Conservation (phyloP, 2,797 vertebrate genomes). For the Ispidina lecontei region DNA sequence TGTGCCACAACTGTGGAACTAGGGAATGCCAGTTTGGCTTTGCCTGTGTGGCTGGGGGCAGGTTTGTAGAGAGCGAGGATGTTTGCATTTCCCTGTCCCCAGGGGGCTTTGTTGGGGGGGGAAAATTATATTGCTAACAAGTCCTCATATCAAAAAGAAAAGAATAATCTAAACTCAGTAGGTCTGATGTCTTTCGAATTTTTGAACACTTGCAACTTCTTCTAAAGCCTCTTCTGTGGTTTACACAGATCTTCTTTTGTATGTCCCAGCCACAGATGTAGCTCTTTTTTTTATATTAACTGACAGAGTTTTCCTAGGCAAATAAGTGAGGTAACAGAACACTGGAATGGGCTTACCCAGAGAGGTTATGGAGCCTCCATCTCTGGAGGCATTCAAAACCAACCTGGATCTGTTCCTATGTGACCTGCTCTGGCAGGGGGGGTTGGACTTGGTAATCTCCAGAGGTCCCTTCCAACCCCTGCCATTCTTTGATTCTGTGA, state of each 20-base stretch:
- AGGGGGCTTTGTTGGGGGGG: background rate
- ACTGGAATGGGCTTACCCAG: no score
- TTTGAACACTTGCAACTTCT: background rate
- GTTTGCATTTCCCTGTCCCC: background rate
- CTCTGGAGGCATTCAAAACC: no score
- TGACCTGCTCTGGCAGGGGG: no score
- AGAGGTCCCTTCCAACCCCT: no score
- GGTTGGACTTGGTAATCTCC: no score
- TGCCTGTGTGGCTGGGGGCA: rapidly evolving
- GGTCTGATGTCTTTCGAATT: background rate
- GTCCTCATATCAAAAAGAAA: background rate
- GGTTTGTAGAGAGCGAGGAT: background rate
- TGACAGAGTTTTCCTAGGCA: background rate
- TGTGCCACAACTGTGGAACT: rapidly evolving
- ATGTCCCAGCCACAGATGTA: background rate
- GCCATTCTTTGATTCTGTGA: no score
- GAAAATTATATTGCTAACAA: background rate
- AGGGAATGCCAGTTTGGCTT: background rate
- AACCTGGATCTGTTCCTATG: no score
- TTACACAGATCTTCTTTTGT: background rate
- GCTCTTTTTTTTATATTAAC: background rate
- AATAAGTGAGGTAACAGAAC: no score
- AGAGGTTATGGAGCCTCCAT: no score
- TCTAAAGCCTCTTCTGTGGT: background rate
- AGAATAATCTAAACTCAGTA: background rate